These are phyloP conservation scores for Podarcis cretensis DNA, from an alignment of 2,113 vertebrate species.

Conservation along the genomic window DNA sequence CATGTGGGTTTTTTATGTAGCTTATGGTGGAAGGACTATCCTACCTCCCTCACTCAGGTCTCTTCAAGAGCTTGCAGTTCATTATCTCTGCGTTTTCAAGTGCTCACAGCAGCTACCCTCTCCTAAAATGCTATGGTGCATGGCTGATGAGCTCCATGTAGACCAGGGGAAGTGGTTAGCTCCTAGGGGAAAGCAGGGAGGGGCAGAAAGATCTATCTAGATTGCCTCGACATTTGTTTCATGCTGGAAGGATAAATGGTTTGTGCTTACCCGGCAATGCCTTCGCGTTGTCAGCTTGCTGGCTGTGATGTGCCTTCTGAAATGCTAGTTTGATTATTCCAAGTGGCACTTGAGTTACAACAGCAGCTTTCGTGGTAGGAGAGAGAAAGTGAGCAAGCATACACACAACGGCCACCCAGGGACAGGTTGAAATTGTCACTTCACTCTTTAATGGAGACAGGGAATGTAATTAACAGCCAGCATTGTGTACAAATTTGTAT, in stretches of 20 bases:
- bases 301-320: slow-evolving; percentile 51
- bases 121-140: background rate
- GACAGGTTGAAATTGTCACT: slow-evolving; percentile 75
- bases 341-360: slow-evolving; percentile 64
- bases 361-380: slow-evolving; percentile 60
- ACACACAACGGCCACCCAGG: slow-evolving; percentile 63
- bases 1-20: background rate
- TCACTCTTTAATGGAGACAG: slow-evolving; percentile 71
- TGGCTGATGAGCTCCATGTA: background rate
- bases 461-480: slow-evolving; percentile 75
- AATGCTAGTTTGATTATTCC: slow-evolving; percentile 64
- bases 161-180: background rate
- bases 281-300: slow-evolving; percentile 63
- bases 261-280: slow-evolving; percentile 56
- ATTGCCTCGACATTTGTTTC: slow-evolving; percentile 30
- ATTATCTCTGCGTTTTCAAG: background rate
- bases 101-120: background rate
- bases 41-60: background rate
- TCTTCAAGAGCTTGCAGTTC: background rate
- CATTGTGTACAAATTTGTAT: slow-evolving; percentile 66
- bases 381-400: slow-evolving; percentile 38
- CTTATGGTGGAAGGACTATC: background rate
- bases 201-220: background rate
- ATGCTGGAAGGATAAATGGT: slow-evolving; percentile 22
- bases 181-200: background rate